A percentile compares a stretch with the other conserved stretches of the same genome.
These are phyloP conservation scores for Silurus aristotelis DNA, from an alignment of 2,797 vertebrate species.

Conservation along the genomic window DNA sequence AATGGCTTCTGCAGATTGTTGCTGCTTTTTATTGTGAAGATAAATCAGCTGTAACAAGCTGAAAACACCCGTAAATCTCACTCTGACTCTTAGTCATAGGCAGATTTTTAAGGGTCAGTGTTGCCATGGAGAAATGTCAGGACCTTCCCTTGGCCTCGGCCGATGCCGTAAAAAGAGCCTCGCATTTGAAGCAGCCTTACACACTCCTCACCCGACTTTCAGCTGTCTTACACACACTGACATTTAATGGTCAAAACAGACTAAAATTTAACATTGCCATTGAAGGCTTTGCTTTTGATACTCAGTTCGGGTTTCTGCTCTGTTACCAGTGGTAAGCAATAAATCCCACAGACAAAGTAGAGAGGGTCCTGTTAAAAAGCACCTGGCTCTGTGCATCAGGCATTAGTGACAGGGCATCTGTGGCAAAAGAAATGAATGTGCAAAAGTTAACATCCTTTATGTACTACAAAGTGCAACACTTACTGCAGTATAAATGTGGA, in stretches of 20 bases:
- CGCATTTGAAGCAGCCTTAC: conserved; percentile 60
- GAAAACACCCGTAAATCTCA: conserved; percentile 81
- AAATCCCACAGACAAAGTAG: conserved; percentile 55
- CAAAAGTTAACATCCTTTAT: not conserved
- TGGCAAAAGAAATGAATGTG: conserved; percentile 25
- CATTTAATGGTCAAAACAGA: conserved; percentile 49
- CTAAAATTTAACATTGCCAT: conserved; percentile 47
- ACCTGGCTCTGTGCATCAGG: conserved; percentile 63
- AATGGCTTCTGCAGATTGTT: conserved; percentile 83
- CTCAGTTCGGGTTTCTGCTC: conserved; percentile 52
- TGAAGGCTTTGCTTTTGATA: conserved; percentile 53
- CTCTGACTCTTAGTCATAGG: conserved; percentile 67
- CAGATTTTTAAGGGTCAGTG: conserved; percentile 70
- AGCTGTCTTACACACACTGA: conserved; percentile 62
- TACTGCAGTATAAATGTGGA: not conserved
- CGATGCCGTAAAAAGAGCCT: conserved; percentile 66
- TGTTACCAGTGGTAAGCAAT: conserved; percentile 56
- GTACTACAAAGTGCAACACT: not conserved
- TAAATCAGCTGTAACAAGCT: conserved; percentile 87
- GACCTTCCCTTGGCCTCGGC: conserved; percentile 60
- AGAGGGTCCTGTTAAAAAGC: conserved; percentile 58
- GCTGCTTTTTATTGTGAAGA: conserved; percentile 82
- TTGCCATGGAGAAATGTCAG: conserved; percentile 71
- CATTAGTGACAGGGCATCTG: conserved; percentile 48
- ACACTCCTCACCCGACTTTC: conserved; percentile 27